Percentiles rank a stretch among this genome's conserved stretches.
phyloP scores from a whole-genome alignment of 2,113 vertebrate genomes.

The Steatornis caripensis region DNA sequence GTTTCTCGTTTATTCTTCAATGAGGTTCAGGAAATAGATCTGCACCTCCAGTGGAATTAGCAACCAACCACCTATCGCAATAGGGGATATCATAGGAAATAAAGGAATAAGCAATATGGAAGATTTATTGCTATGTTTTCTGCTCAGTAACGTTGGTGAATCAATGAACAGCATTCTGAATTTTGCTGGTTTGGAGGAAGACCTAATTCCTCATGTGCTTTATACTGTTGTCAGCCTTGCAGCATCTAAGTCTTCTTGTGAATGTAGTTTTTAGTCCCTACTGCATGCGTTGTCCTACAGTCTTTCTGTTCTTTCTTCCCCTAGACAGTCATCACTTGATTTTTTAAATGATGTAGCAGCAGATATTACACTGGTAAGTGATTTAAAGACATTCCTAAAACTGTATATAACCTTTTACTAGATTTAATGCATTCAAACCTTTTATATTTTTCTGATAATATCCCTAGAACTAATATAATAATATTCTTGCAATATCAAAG shows the following conservation, averaged over 20 bases:
- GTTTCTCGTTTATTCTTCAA: background rate
- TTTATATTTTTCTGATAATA: background rate
- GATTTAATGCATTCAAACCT: background rate
- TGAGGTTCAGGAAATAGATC: background rate
- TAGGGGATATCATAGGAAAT: background rate
- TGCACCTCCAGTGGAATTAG: background rate
- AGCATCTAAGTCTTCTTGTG: background rate
- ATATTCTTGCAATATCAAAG: background rate
- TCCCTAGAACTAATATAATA: background rate
- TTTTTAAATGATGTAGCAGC: background rate
- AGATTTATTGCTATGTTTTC: background rate
- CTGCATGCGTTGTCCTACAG: background rate
- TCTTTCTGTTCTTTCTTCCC: background rate
- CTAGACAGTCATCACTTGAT: background rate
- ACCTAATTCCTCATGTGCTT: background rate
- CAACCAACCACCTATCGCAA: rapidly evolving
- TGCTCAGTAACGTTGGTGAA: background rate
- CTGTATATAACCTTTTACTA: background rate
- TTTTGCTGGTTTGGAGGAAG: background rate
- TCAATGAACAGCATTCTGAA: background rate
- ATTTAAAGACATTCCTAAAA: background rate
- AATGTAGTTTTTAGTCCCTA: background rate
- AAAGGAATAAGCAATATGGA: background rate
- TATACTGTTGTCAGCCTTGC: background rate
- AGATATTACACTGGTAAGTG: background rate